Conservation (phyloP, 2,113 vertebrate genomes). For the Chamaetylas fuelleborni region DNA sequence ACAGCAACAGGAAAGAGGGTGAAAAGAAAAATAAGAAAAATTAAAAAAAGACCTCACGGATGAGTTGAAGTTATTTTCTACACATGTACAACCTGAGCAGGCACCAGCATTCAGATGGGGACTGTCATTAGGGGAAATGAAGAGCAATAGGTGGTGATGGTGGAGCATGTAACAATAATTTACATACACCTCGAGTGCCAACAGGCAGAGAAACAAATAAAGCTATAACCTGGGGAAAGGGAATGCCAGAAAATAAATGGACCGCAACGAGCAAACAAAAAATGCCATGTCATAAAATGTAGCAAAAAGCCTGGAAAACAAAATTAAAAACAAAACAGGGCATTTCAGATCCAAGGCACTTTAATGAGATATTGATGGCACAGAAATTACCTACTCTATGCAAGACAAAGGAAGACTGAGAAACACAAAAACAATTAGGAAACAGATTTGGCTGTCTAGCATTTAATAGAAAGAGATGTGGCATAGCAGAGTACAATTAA, state of each 20-base stretch:
- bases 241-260: conserved; percentile 48
- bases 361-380: conserved; percentile 65
- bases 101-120: background rate
- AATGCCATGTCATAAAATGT: conserved; percentile 27
- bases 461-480: conserved; percentile 58
- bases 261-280: conserved; percentile 11
- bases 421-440: conserved; percentile 66
- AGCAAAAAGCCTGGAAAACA: conserved; percentile 23
- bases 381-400: conserved; percentile 52
- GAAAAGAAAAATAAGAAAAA: background rate
- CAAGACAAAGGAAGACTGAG: conserved; percentile 53
- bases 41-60: background rate
- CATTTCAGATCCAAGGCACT: background rate
- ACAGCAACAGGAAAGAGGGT: background rate
- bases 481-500: conserved; percentile 62
- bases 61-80: conserved; percentile 7
- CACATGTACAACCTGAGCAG: background rate
- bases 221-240: conserved; percentile 24
- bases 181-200: conserved; percentile 15
- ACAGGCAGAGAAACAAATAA: conserved; percentile 35
- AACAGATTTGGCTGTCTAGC: conserved; percentile 29
- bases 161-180: conserved; percentile 32
- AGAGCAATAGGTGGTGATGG: conserved; percentile 43
- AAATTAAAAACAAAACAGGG: conserved; percentile 18
- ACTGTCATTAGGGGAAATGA: conserved; percentile 35